Conservation (phyloP, 2,888 invertebrate species). For the Drosophila fulvimacula region DNA sequence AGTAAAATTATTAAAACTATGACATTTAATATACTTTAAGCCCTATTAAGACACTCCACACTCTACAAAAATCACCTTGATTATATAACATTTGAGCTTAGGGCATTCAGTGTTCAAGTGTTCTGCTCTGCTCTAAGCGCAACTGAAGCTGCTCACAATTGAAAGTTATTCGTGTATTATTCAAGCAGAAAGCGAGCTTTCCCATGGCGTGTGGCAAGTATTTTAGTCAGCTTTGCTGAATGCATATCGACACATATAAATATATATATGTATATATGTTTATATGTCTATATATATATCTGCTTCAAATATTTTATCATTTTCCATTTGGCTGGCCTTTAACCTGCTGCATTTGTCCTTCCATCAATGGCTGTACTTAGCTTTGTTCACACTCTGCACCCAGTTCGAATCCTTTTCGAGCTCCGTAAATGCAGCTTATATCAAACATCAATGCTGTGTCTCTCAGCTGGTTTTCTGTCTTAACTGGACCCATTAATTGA, state of each 20-base stretch:
- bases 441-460: neutral
- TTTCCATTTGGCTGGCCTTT: conserved; percentile 5
- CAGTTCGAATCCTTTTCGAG: neutral
- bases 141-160: neutral
- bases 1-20: too few species aligned
- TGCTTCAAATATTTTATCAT: neutral
- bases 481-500: neutral
- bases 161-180: neutral
- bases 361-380: conserved; percentile 3
- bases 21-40: too few species aligned
- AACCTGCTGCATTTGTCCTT: neutral
- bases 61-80: too few species aligned
- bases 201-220: neutral
- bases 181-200: neutral
- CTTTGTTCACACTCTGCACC: neutral
- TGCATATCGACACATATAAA: too few species aligned
- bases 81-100: neutral
- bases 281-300: too few species aligned
- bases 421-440: conserved; percentile 1
- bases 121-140: neutral
- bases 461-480: neutral
- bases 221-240: neutral
- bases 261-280: neutral
- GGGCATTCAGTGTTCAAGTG: neutral
- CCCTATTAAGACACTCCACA: too few species aligned